Base-by-base conservation (phyloP, 2,797 vertebrate species). In the Fringilla coelebs region DNA sequence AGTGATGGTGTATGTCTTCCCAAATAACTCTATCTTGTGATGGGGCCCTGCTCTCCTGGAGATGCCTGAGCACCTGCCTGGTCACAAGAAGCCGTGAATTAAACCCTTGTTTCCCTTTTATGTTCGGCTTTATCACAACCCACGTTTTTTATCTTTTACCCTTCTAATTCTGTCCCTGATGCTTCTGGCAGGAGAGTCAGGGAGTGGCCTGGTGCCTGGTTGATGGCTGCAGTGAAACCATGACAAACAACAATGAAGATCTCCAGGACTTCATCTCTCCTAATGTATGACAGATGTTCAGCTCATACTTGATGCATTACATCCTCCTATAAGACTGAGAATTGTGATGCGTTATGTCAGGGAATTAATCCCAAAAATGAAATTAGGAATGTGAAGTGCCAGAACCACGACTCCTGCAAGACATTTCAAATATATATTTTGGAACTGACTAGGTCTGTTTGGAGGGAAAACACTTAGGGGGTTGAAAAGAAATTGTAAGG, bases 301-400 rank as follows among this genome's bases (percentile, higher is more conserved):
- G 51, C 31, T 96, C 62, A 51, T 70, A 85, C 75, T 89, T 96
- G 86, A 92, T 94, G 14, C 29, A 93, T 96, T 93, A 78, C 20
- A 28, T 94, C 7, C 58, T 66, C 31, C 57, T 70, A 73, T 36
- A 90, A 46, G 38, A 40, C 12, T 81, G 80, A 91, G 81, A 85
- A 66, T 31, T 78, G 17, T 24, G 31, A 81, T 83, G 61, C 34
- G 67, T 71, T 83, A 71, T 74, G 38, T 34, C 45, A 86, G 45
- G 38, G 32, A 81, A 71, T 90, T 84, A 40, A 90, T 90, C 43
- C 62, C 28, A 21, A 55, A 86, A 95, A 76, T 78, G 7, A 90
- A 84, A 94, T 93, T 87, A 90, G 25, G n/a, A 6, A n/a, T 49
- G 19, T 58, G 29, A 93, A 90, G 6, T 61, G 17, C 19, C 26